Percentiles rank a stretch among this genome's conserved stretches.
These are phyloP conservation scores for Petrocephalus sullivani DNA, from an alignment of 2,797 vertebrate species.

Conservation along the genomic window DNA sequence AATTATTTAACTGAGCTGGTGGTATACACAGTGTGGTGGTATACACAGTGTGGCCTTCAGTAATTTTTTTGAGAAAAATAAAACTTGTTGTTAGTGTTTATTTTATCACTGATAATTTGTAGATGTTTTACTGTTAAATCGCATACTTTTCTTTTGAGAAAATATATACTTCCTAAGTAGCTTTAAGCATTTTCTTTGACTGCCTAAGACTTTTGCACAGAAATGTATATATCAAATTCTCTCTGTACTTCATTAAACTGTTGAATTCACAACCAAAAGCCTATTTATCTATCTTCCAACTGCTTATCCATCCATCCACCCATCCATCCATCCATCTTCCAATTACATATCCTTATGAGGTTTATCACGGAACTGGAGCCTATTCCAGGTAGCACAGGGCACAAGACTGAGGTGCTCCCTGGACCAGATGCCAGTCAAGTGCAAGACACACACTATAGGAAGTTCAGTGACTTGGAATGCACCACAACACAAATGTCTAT, in stretches of 20 bases:
- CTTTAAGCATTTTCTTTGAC: background rate
- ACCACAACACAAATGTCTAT: background rate
- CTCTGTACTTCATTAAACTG: background rate
- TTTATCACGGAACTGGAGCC: background rate
- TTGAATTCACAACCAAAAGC: background rate
- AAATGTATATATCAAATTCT: background rate
- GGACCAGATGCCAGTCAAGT: background rate
- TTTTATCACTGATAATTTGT: background rate
- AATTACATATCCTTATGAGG: background rate
- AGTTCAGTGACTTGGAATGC: background rate
- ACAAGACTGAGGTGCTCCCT: background rate
- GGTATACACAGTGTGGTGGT: background rate
- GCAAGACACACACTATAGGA: background rate
- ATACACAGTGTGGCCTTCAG: background rate
- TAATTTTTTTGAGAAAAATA: background rate
- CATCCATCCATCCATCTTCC: background rate
- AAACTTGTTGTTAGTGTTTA: background rate
- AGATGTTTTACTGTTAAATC: background rate
- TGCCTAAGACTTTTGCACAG: background rate
- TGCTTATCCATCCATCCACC: background rate
- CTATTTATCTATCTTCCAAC: background rate
- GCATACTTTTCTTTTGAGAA: background rate
- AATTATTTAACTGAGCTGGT: background rate
- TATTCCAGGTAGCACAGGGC: background rate
- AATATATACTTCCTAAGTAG: background rate